Evolutionary conservation across 1,140 invertebrate genomes (phyloP).

Genomic region (Magallana angulata): DNA sequence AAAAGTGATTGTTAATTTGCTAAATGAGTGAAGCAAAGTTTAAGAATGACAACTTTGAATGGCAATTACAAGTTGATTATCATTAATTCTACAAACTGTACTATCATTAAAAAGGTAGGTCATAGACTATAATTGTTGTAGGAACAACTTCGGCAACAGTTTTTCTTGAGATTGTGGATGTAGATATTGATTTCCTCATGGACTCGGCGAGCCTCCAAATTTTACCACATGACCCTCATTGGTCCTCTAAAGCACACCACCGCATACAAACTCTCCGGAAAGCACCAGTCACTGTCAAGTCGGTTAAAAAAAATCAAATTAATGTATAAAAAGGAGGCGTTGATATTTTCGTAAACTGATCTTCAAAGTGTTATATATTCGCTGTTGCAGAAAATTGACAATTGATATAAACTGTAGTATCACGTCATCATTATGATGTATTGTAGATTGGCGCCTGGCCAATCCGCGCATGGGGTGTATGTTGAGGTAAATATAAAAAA

Average conservation of each 20-base stretch:
- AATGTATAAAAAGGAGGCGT: too few species aligned
- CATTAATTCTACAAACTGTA: too few species aligned
- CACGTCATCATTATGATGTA: too few species aligned
- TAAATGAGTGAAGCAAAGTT: too few species aligned
- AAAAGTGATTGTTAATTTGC: too few species aligned
- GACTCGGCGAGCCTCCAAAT: conserved; percentile 50
- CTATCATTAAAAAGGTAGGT: too few species aligned
- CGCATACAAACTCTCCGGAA: conserved; percentile 57
- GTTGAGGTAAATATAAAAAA: neutral
- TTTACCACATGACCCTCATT: conserved; percentile 48
- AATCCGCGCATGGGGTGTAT: neutral
- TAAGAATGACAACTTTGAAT: too few species aligned
- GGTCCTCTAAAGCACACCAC: conserved; percentile 52
- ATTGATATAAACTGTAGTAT: too few species aligned
- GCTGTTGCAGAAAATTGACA: too few species aligned
- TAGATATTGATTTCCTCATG: conserved; percentile 51
- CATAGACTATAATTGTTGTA: neutral
- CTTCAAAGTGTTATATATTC: too few species aligned
- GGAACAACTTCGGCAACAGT: neutral
- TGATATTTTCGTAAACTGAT: too few species aligned
- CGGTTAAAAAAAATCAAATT: neutral
- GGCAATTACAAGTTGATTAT: too few species aligned
- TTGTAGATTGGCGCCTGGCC: neutral
- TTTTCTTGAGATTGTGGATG: conserved; percentile 28
- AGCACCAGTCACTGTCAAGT: conserved; percentile 56